Percentiles rank a stretch among this genome's conserved stretches.
Evolutionary conservation across 2,113 vertebrate genomes (phyloP).

Genomic region (Hydrochoerus hydrochaeris): DNA sequence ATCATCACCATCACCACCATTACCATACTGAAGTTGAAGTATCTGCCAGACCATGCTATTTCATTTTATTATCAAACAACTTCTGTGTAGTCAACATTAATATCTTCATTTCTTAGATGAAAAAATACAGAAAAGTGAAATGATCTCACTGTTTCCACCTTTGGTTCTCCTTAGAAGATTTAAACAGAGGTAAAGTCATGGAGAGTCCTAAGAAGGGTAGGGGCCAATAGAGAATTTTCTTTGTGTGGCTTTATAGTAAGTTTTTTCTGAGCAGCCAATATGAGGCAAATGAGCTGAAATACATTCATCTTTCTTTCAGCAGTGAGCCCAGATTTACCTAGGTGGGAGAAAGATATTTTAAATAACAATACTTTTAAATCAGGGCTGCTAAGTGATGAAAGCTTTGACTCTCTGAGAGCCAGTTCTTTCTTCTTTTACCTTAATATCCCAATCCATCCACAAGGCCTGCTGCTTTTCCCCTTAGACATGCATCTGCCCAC

Average conservation of each 20-base stretch:
- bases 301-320: not conserved
- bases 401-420: not conserved
- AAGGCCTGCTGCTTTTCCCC: not conserved
- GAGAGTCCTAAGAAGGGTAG: not conserved
- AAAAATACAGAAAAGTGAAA: slow-evolving; percentile 53
- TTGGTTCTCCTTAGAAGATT: not conserved
- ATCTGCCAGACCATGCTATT: not conserved
- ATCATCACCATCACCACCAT: not conserved
- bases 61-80: slow-evolving; percentile 8
- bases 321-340: not conserved
- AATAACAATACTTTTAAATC: slow-evolving; percentile 12
- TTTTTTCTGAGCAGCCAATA: not conserved
- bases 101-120: slow-evolving; percentile 6
- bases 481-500: not conserved
- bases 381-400: not conserved
- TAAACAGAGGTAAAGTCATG: not conserved
- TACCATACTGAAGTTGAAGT: slow-evolving; percentile 36
- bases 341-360: not conserved
- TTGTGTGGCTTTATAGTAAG: not conserved
- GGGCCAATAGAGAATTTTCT: not conserved
- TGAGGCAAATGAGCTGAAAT: not conserved
- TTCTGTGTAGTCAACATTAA: not conserved
- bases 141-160: not conserved
- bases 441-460: not conserved
- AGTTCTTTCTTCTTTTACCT: not conserved